A percentile compares a stretch with the other conserved stretches of the same genome.
These are phyloP conservation scores for Nymphalis c-album DNA, from an alignment of 2,888 invertebrate genomes.

Conservation along the genomic window DNA sequence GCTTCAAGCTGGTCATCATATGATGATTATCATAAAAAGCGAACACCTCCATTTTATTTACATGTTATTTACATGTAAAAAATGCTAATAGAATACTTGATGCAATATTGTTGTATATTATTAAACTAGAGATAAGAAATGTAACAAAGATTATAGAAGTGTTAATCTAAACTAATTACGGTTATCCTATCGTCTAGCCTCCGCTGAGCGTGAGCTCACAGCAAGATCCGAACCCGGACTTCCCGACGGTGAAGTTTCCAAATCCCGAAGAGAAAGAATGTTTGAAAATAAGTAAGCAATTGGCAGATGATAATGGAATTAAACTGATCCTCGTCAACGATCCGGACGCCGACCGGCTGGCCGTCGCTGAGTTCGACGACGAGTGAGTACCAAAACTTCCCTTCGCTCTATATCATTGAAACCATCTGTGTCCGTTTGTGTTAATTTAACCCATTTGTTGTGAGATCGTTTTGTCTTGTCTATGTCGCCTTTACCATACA, in stretches of 20 bases:
- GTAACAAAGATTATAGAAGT: not conserved
- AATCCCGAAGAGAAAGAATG: slow-evolving; percentile 98
- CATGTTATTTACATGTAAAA: too few species aligned
- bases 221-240: slow-evolving; percentile 95
- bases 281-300: slow-evolving; percentile 86
- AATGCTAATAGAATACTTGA: too few species aligned
- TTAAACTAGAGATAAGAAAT: too few species aligned
- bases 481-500: too few species aligned
- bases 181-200: slow-evolving; percentile 57
- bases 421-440: too few species aligned
- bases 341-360: slow-evolving; percentile 98
- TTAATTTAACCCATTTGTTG: too few species aligned
- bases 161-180: slow-evolving; percentile 1
- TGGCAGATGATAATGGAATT: slow-evolving; percentile 87
- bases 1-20: too few species aligned
- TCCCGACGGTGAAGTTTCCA: slow-evolving; percentile 97
- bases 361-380: slow-evolving; percentile 91
- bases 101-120: too few species aligned
- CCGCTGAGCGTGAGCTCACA: slow-evolving; percentile 87
- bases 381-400: slow-evolving; percentile 62
- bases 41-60: too few species aligned
- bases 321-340: slow-evolving; percentile 96
- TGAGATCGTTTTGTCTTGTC: too few species aligned
- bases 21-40: too few species aligned
- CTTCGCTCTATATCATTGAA: too few species aligned